These are phyloP conservation scores for Spheniscus mendiculus DNA, from an alignment of 2,113 vertebrate genomes.

Conservation along the genomic window DNA sequence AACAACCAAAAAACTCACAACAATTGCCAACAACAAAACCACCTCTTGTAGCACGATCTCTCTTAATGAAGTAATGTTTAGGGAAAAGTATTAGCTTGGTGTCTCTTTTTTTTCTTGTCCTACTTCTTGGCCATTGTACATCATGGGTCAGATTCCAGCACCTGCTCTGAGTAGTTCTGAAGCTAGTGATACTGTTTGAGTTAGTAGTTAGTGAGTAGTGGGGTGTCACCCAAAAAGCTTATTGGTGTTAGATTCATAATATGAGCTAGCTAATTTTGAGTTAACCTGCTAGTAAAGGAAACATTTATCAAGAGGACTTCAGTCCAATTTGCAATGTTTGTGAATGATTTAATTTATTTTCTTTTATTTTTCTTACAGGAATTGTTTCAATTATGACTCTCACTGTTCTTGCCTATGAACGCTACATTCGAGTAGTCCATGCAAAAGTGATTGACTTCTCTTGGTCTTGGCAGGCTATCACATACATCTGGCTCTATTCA, in stretches of 20 bases:
- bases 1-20: background rate
- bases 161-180: background rate
- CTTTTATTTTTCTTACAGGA: conserved; percentile 74
- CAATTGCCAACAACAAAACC: background rate
- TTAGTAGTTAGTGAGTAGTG: background rate
- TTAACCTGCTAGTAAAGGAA: background rate
- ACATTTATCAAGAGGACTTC: background rate
- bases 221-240: background rate
- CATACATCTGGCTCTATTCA: conserved; percentile 92
- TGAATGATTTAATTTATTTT: background rate
- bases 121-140: background rate
- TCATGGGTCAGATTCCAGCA: background rate
- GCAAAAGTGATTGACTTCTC: conserved; percentile 89
- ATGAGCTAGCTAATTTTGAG: background rate
- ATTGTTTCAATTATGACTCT: conserved; percentile 92
- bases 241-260: background rate
- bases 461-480: conserved; percentile 89
- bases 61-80: background rate
- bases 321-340: background rate
- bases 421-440: conserved; percentile 89
- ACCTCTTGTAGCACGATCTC: background rate
- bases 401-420: conserved; percentile 88
- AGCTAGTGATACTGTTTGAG: background rate
- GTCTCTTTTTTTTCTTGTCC: background rate
- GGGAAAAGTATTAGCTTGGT: background rate